phyloP scores from a whole-genome alignment of 1,140 invertebrate species.

The Scaptomyza pallida region DNA sequence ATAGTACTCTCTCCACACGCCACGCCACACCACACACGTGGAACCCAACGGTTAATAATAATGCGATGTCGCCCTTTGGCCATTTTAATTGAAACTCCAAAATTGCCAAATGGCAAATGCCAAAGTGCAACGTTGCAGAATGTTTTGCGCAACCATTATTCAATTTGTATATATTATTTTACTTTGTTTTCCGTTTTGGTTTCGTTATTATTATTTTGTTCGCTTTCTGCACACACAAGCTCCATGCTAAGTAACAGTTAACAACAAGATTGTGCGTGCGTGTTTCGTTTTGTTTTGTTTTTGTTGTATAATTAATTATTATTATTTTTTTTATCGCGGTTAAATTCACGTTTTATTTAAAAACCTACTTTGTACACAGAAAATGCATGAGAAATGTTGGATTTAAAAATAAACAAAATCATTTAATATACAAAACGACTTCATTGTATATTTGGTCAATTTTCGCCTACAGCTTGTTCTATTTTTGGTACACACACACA shows the following conservation, averaged over 20 bases:
- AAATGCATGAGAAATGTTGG: conserved; percentile 77
- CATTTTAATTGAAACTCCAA: conserved; percentile 10
- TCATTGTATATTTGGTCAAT: not conserved
- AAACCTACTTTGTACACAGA: conserved; percentile 72
- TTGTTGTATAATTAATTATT: conserved; percentile 10
- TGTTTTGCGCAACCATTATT: conserved; percentile 11
- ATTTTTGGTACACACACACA: not conserved
- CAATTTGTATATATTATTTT: not conserved
- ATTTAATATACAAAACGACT: conserved; percentile 30
- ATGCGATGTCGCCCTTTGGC: conserved; percentile 34
- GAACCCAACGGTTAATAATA: conserved; percentile 49
- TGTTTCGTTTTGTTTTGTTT: conserved; percentile 65
- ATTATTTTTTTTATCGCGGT: conserved; percentile 67
- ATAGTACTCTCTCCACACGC: no score
- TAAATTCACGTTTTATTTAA: conserved; percentile 70
- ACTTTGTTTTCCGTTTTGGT: not conserved
- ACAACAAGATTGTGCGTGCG: conserved; percentile 10
- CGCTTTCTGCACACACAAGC: no score
- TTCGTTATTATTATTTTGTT: conserved; percentile 1
- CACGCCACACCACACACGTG: no score
- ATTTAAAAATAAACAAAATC: conserved; percentile 62
- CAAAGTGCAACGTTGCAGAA: conserved; percentile 35
- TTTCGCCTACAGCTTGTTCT: not conserved
- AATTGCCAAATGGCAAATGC: conserved; percentile 26
- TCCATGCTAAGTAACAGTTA: no score